Base-by-base conservation (phyloP, 2,113 vertebrate species). In the Gorsachius goisagi region DNA sequence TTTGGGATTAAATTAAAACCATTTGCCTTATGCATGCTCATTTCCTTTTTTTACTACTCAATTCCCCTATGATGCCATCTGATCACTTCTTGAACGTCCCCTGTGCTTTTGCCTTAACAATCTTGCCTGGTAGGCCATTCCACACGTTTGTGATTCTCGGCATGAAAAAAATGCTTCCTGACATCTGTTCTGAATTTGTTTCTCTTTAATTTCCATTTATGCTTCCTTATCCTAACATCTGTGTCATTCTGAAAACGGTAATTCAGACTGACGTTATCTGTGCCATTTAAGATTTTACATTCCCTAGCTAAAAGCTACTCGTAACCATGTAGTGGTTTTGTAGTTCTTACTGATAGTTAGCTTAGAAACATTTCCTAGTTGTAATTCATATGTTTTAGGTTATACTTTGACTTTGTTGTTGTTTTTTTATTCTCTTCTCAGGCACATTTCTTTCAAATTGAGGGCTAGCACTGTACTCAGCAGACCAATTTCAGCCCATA, bases 141-240 rank as follows among this genome's bases (percentile, higher is more conserved):
- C 96, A 97, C 98, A 98, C 97, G 89, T 98, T 98, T 98, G 97
- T 97, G 96, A 98, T 98, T 98, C 98, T 98, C 97, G 33, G 97
- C 97, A 96, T 98, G 97, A 93, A 97, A 98, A 95, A 98, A 98
- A 98, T 78, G 97, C 96, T 98, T 98, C 97, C 98, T 98, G 98
- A 98, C 98, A 98, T 98, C 98, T 98, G 98, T 98, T 98, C 98
- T 94, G 97, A 98, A 98, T 98, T 98, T 98, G 98, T 98, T 98
- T 98, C 97, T 97, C 98, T 98, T 98, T 98, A 98, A 98, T 98
- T 98, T 98, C 98, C 98, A 98, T 98, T 98, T 98, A 98, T 98
- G 97, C 96, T 98, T 98, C 98, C 98, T 98, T 98, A 98, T 98
- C 98, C 98, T 91, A 98, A 98, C 98, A 98, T 98, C 98, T 98